Conservation (phyloP, 2,113 vertebrate genomes). For the Pyrgilauda ruficollis region DNA sequence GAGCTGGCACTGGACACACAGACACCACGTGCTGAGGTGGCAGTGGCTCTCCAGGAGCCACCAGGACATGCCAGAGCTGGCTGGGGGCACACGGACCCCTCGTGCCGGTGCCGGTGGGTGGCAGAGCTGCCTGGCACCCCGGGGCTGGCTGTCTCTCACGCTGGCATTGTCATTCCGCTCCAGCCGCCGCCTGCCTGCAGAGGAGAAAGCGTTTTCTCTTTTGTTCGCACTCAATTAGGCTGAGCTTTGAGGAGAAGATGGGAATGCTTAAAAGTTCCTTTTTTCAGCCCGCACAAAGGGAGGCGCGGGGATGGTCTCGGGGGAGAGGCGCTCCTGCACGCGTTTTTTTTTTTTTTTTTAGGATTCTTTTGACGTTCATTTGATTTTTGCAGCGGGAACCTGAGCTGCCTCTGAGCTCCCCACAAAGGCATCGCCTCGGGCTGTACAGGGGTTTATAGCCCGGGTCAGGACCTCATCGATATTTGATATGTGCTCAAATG, state of each 20-base stretch:
- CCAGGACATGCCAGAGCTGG: too few species aligned
- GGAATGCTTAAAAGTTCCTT: conserved; percentile 17
- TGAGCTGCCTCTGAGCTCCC: not conserved
- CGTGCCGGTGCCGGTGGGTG: accelerated
- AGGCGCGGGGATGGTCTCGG: not conserved
- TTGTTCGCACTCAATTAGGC: conserved; percentile 43
- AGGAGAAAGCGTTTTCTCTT: conserved; percentile 3
- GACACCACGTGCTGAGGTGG: accelerated
- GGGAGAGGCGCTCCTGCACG: not conserved
- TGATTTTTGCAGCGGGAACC: conserved; percentile 38
- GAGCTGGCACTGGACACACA: not conserved
- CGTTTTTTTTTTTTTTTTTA: not conserved
- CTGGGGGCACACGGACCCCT: not conserved
- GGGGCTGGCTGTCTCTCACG: not conserved
- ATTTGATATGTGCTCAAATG: not conserved
- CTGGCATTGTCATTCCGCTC: not conserved
- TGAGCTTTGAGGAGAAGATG: conserved; percentile 39
- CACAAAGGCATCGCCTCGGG: conserved; percentile 56
- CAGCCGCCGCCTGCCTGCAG: not conserved
- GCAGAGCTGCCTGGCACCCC: not conserved
- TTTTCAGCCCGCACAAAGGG: conserved; percentile 29
- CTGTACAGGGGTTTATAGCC: conserved; percentile 38
- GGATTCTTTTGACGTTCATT: conserved; percentile 17
- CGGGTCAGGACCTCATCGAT: conserved; percentile 15
- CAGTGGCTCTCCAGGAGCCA: too few species aligned